Conservation (phyloP, 2,113 vertebrate species). For the Oreotrochilus melanogaster region DNA sequence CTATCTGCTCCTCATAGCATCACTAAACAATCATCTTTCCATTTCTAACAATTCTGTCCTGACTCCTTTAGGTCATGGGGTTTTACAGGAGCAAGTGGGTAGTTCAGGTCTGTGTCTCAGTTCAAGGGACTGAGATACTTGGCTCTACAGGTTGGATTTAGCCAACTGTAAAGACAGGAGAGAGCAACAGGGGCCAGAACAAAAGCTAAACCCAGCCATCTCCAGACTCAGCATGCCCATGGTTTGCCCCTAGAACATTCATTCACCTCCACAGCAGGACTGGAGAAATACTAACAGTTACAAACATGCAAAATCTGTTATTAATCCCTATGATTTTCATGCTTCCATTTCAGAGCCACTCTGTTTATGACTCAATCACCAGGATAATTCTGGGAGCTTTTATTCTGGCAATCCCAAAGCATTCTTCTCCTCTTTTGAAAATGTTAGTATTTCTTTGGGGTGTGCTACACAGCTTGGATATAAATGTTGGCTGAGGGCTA, state of each 20-base stretch:
- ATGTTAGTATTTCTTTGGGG: background rate
- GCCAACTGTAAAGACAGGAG: background rate
- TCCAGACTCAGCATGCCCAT: background rate
- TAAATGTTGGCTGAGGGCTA: background rate
- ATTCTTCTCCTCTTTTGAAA: conserved; percentile 11
- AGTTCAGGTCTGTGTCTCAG: background rate
- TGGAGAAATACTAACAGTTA: background rate
- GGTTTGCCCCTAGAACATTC: background rate
- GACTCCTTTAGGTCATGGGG: background rate
- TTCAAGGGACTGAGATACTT: background rate
- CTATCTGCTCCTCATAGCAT: background rate
- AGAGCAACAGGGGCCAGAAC: background rate
- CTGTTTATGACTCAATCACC: background rate
- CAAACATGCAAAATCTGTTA: background rate
- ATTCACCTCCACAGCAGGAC: background rate
- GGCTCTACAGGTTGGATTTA: background rate
- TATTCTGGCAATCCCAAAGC: background rate
- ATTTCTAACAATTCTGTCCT: background rate
- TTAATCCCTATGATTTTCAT: background rate
- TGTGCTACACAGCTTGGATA: background rate
- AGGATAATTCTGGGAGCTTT: conserved; percentile 35
- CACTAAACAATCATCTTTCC: background rate
- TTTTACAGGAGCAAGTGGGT: background rate
- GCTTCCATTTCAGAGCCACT: background rate
- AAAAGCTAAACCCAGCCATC: background rate